Evolutionary conservation across 2,797 vertebrate species (phyloP).

Genomic region (Phrynocephalus guinanensis): DNA sequence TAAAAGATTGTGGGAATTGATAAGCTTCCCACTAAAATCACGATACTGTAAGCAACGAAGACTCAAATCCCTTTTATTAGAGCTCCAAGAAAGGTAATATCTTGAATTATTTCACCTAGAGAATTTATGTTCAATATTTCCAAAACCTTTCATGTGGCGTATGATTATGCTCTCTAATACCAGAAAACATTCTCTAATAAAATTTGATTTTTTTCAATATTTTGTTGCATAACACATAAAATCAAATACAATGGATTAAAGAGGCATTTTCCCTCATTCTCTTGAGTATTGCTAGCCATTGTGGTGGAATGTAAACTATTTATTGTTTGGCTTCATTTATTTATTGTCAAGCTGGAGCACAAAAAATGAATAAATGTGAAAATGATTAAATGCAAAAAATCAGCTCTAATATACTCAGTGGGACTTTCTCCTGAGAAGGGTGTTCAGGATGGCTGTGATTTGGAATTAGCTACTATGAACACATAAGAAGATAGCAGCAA

Average conservation of each 20-base stretch:
- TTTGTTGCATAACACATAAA: not conserved
- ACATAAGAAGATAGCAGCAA: too few relatives aligned
- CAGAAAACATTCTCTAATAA: not conserved
- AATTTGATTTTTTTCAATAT: not conserved
- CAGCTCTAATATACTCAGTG: too few relatives aligned
- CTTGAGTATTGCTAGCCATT: not conserved
- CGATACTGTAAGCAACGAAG: not conserved
- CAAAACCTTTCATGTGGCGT: not conserved
- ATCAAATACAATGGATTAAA: not conserved
- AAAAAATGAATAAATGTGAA: not conserved
- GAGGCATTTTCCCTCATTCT: not conserved
- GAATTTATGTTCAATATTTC: conserved; percentile 1
- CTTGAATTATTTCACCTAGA: not conserved
- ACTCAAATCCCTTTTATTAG: not conserved
- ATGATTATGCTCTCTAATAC: not conserved
- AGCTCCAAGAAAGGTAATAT: not conserved
- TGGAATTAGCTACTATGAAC: too few relatives aligned
- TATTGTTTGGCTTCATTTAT: not conserved
- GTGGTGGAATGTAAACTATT: not conserved
- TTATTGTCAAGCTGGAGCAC: too few relatives aligned
- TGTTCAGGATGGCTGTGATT: too few relatives aligned
- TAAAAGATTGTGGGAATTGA: not conserved
- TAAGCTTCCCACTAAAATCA: not conserved
- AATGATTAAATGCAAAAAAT: not conserved
- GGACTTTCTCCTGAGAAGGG: too few relatives aligned